Evolutionary conservation across 2,888 invertebrate species (phyloP).

Genomic region (Epinotia brunnichana): DNA sequence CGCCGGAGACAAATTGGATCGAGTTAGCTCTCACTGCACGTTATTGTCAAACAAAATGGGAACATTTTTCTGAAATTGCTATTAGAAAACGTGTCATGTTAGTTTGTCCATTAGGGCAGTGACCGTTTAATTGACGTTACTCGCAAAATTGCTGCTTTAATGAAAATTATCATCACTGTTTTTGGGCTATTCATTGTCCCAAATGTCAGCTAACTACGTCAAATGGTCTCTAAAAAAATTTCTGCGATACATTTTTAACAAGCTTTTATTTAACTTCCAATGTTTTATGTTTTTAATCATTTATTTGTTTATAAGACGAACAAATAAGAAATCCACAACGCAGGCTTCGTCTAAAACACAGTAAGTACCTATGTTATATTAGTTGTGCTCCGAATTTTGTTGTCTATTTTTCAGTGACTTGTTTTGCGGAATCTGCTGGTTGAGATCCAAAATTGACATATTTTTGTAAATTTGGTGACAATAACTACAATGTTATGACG

Average conservation of each 20-base stretch:
- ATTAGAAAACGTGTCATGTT: slow-evolving; percentile 19
- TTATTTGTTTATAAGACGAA: too few species aligned
- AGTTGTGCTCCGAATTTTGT: too few species aligned
- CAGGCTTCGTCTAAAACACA: too few species aligned
- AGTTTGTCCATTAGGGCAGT: neutral
- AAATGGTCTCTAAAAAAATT: neutral
- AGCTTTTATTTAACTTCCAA: too few species aligned
- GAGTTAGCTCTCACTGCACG: slow-evolving; percentile 68
- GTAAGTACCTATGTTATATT: too few species aligned
- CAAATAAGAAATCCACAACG: too few species aligned
- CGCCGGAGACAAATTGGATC: slow-evolving; percentile 77
- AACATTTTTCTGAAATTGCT: slow-evolving; percentile 38
- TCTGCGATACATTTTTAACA: neutral
- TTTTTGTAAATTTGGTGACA: too few species aligned
- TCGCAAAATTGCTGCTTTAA: neutral
- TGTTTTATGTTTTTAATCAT: too few species aligned
- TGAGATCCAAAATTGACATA: too few species aligned
- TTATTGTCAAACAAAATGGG: slow-evolving; percentile 59
- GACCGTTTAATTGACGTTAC: neutral
- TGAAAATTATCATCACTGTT: neutral
- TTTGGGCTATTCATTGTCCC: neutral
- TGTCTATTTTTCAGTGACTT: too few species aligned
- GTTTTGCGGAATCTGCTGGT: too few species aligned
- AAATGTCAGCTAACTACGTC: neutral
- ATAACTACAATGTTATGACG: too few species aligned